Base-by-base conservation (phyloP, 2,797 vertebrate genomes). In the Sebastes aleutianus region DNA sequence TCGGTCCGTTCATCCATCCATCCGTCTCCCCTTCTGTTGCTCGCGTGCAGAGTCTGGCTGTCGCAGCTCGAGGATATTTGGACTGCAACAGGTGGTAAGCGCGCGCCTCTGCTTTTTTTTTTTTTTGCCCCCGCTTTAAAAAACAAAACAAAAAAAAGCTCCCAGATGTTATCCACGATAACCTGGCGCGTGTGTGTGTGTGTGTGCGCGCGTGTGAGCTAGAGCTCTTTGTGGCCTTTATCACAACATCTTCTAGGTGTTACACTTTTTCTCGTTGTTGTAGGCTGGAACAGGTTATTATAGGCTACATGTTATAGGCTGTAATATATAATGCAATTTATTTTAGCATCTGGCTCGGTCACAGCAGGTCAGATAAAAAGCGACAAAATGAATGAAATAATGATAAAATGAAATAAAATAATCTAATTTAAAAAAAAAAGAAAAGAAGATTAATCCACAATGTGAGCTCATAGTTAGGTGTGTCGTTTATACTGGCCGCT, bases 61-160 rank as follows among this genome's bases (percentile, higher is more conserved):
- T 82, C 82, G 76, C 80, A 64, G 88, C 91, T 89, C 79, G 70
- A 78, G 90, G 91, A 91, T 91, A 90, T 92, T 90, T 92, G 87
- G 90, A 85, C 91, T 94, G 94, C 95, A 96, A 96, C 95, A 96
- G 96, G 95, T 96, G 96, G 93, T 90, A 87, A 93, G 93, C 95
- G 94, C 91, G 77, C 84, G 83, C 79, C 82, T 85, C 77, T 82
- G 80, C 86, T 83, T 91, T 83, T 83, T 80, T 79, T 70, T 68
- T 32, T 29, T 65, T 39, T 39, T 36, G 16, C 56, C 70, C 73
- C 67, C 16, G 63, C 61, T 66, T 70, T 24, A 71, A 74, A 67
- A 69, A 68, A 39, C 36, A 39, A 39, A 61, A 65, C 73, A 74
- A 59, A 74, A 47, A 81, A 43, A 74, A 65, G 2, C 62, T 78